Base-by-base conservation (phyloP, 2,113 vertebrate genomes). In the Donacobius atricapilla region DNA sequence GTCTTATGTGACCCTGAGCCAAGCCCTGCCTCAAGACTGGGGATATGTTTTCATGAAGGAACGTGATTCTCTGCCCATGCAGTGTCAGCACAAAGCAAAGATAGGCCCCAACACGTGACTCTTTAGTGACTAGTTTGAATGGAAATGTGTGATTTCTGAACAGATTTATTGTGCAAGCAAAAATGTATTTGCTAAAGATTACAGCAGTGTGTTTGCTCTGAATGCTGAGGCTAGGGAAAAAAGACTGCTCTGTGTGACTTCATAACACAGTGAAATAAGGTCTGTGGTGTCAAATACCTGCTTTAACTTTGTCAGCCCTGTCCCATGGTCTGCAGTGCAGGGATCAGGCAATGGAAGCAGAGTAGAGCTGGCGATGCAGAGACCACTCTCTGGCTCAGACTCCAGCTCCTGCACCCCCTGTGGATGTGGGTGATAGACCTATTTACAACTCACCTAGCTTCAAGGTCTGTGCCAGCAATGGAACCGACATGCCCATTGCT, bases 101-200 rank as follows among this genome's bases (percentile, higher is more conserved):
- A 94, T 57, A 94, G 91, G 95, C 83, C 92, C 85, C 83, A 42
- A 66, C 87, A 91, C 85, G 47, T 96, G 94, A 89, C 80, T 18
- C 44, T 87, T 90, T 54, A 77, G 84, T 71, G 77, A 35, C 75
- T 76, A 33, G 58, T 94, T 93, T 94, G 80, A 94, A 93, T 84
- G 87, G 93, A 96, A 83, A 92, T 79, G 44, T 80, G 90, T 84
- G 72, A 90, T 86, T 95, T 96, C 91, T 87, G 87, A 96, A 94
- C 81, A 93, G 89, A 89, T 87, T 96, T 96, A 91, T 88, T 90
- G 77, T 92, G 93, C 89, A 94, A 87, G 83, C 66, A 94, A 87
- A 95, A 96, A 82, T 73, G 70, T 90, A 84, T 96, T 96, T 96
- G 91, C 90, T 93, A 50, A 95, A 90, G 96, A 93, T 88, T 90